These are phyloP conservation scores for Crocuta crocuta DNA, from an alignment of 2,113 vertebrate species.

Conservation along the genomic window DNA sequence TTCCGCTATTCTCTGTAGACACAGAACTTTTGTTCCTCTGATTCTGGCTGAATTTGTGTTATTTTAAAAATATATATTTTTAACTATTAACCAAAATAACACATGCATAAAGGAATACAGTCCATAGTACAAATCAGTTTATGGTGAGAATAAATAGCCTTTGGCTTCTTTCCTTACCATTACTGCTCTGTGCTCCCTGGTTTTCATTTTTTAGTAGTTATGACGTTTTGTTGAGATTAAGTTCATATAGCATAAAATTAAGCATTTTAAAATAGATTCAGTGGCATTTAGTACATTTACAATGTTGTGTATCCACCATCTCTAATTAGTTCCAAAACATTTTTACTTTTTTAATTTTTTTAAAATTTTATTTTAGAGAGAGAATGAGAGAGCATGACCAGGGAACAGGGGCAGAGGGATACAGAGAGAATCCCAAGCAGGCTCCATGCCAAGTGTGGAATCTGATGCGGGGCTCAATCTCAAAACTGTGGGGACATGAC, in stretches of 20 bases:
- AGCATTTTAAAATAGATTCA: background rate
- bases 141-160: background rate
- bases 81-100: background rate
- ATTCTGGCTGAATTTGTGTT: slow-evolving; percentile 76
- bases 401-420: too few relatives aligned
- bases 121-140: background rate
- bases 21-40: slow-evolving; percentile 75
- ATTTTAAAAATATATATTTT: slow-evolving; percentile 24
- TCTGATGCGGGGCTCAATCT: too few relatives aligned
- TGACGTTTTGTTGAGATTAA: background rate
- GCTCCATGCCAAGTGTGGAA: background rate
- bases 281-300: background rate
- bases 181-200: background rate
- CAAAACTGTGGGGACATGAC: background rate
- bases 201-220: background rate
- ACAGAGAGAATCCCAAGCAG: too few relatives aligned
- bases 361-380: too few relatives aligned
- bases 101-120: background rate
- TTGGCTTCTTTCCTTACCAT: background rate
- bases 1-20: slow-evolving; percentile 82
- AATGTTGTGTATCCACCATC: background rate
- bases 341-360: background rate
- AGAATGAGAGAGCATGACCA: too few relatives aligned
- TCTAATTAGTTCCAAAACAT: background rate
- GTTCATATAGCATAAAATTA: background rate